These are phyloP conservation scores for Neotoxoptera formosana DNA, from an alignment of 1,140 invertebrate species.

Conservation along the genomic window DNA sequence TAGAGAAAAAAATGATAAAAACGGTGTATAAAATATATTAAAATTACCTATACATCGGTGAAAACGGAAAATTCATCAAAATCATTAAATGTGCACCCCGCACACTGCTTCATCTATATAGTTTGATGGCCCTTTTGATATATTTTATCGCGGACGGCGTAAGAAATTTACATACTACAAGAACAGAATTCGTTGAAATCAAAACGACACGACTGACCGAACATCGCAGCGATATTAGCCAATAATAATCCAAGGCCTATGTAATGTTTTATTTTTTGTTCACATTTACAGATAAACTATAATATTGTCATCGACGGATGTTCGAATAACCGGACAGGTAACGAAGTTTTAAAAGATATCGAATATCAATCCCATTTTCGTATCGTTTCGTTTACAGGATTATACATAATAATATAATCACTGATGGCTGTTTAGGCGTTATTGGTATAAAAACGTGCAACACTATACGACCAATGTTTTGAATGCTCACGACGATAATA, in stretches of 20 bases:
- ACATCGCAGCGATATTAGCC: not conserved
- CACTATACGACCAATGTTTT: not conserved
- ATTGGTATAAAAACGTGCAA: not conserved
- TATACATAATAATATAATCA: not conserved
- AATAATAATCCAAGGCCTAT: not conserved
- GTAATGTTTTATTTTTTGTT: not conserved
- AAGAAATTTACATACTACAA: not conserved
- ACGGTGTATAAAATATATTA: not conserved
- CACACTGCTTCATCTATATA: too few species aligned
- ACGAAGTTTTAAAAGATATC: not conserved
- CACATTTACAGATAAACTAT: not conserved
- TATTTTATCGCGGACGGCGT: too few species aligned
- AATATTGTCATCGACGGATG: not conserved
- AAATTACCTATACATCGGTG: too few species aligned
- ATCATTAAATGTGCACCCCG: not conserved
- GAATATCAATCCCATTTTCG: not conserved
- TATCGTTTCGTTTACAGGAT: not conserved
- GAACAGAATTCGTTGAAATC: not conserved
- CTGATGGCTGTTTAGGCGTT: not conserved
- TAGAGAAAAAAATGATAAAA: not conserved
- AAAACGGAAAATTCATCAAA: not conserved
- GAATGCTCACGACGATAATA: not conserved
- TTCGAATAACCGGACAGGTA: not conserved
- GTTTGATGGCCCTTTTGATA: not conserved
- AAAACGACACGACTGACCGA: not conserved